These are phyloP conservation scores for Lagorchestes hirsutus DNA, from an alignment of 2,797 vertebrate species.

Conservation along the genomic window DNA sequence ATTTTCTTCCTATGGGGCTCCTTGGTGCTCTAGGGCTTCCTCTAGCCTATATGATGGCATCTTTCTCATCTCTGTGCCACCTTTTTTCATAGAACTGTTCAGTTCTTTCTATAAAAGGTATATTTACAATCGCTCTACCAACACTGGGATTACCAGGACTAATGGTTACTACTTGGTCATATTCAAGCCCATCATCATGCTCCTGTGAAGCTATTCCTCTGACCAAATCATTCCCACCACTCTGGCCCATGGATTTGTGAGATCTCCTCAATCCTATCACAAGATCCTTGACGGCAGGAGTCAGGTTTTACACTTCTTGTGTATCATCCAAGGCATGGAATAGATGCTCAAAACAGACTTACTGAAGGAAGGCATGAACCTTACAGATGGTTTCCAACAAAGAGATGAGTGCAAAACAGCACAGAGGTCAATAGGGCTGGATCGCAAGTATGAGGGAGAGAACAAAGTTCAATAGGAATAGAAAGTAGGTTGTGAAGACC, in stretches of 20 bases:
- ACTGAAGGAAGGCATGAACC: neutral
- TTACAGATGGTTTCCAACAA: neutral
- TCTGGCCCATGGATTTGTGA: neutral
- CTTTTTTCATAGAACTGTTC: neutral
- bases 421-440: neutral
- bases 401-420: neutral
- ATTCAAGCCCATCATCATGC: neutral
- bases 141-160: neutral
- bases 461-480: neutral
- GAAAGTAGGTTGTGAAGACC: neutral
- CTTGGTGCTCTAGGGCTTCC: neutral
- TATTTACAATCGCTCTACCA: neutral
- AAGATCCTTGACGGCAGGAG: slow-evolving; percentile 3
- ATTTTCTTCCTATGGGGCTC: too few relatives aligned
- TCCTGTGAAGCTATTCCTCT: neutral
- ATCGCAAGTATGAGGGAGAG: neutral
- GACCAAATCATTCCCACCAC: neutral
- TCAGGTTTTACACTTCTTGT: neutral
- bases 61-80: neutral
- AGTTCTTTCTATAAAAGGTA: neutral
- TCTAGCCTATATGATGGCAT: neutral
- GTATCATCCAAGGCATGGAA: neutral
- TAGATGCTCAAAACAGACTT: neutral
- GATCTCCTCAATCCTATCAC: neutral
- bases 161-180: neutral